Evolutionary conservation across 1,140 invertebrate genomes (phyloP), one percentile per base, ranked within the genome.

Genomic region (Drosophila aff.): DNA sequence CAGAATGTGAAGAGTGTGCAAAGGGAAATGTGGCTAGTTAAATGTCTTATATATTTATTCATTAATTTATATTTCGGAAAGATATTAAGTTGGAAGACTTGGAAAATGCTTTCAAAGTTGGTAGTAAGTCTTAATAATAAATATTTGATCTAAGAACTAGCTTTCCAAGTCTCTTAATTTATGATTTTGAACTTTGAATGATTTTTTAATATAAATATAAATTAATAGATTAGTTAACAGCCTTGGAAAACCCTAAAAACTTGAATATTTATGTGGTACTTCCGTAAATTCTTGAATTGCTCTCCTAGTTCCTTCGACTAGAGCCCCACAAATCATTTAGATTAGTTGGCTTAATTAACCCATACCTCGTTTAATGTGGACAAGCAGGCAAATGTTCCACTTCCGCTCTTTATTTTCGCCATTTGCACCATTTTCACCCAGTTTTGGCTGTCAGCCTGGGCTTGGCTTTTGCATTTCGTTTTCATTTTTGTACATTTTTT

Each of bases 341-440:
- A 67, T 67, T 64, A 64, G 59, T 47, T 64, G 31, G 23, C 59
- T 64, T 67, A 67, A 67, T 67, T 67, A 67, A 28, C 23, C 65
- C 65, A 64, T 67, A 26, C 33, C 43, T 49, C 23, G 43, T 36
- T 31, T 65, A 65, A 65, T 63, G 60, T 65, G 65, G 65, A 67
- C 65, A 67, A 67, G 61, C 65, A 67, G 65, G 60, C 63, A 69
- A 52, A 65, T 71, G 67, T 71, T 71, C 13, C 23, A 68, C 40
- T 69, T 55, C 64, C 63, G 67, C 21, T 65, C 26, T 33, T 50
- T 28, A 13, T 67, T n/a, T 47, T 47, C 13, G 43, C n/a, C 65
- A 73, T 71, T 73, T 60, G 46, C 52, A 38, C n/a, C 65, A 73
- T 71, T 73, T 52, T 57, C 52, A 38, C 53, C 53, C 43, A 43